phyloP scores from a whole-genome alignment of 1,140 invertebrate species.

The Scaptomyza graminum region DNA sequence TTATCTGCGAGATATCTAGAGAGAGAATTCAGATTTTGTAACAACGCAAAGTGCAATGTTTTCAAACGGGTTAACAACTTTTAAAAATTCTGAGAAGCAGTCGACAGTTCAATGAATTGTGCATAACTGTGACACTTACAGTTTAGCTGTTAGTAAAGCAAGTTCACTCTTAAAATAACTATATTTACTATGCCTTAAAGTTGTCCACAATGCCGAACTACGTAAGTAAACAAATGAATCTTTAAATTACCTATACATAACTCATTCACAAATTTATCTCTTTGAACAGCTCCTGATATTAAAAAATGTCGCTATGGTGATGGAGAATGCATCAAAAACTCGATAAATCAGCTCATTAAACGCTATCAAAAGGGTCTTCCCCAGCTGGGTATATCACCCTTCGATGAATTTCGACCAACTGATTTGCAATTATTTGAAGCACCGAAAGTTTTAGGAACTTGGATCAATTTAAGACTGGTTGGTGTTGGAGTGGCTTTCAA shows the following conservation, averaged over 20 bases:
- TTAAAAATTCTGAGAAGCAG: not conserved
- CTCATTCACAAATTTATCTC: not conserved
- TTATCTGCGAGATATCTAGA: not conserved
- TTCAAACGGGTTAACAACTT: not conserved
- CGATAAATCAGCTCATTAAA: conserved; percentile 21
- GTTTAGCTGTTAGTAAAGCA: not conserved
- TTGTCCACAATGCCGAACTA: not conserved
- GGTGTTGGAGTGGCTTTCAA: conserved; percentile 15
- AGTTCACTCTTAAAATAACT: not conserved
- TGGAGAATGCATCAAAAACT: conserved; percentile 9
- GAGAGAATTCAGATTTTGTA: not conserved
- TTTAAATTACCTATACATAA: not conserved
- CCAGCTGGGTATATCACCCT: too few relatives aligned
- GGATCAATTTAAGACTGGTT: conserved; percentile 3
- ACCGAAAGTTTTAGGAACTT: not conserved
- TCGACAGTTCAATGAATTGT: not conserved
- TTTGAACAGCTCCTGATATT: conserved; percentile 7
- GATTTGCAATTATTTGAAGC: conserved; percentile 9
- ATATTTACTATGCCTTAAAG: not conserved
- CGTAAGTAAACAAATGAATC: not conserved
- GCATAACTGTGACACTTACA: not conserved
- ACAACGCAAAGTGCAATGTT: too few relatives aligned
- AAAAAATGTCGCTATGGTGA: conserved; percentile 17
- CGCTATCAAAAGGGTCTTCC: too few relatives aligned
- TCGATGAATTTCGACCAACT: conserved; percentile 8